Evolutionary conservation across 2,113 vertebrate species (phyloP), one percentile per base, ranked within the genome.

Genomic region (Aldabrachelys gigantea): DNA sequence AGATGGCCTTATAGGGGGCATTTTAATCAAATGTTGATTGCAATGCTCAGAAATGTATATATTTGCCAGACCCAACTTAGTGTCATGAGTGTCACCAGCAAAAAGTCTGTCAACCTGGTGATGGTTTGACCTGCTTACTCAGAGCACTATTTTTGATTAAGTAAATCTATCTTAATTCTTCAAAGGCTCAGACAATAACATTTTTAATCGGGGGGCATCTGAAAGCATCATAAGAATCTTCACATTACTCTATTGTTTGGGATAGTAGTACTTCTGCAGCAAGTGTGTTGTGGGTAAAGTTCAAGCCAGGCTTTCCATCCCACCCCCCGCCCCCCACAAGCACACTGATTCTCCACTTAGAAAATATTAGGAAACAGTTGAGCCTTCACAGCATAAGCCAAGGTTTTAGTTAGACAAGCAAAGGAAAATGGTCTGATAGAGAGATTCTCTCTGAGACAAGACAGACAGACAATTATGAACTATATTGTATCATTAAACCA

Each of bases 241-340:
- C 69, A 59, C 49, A 82, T 35, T 54, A 56, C 38, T 56, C 3
- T 4, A 25, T 12, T 35, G 72, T 89, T 85, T 83, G 52, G 83
- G 24, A 24, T 16, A 47, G 24, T 44, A 29, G 29, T 78, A 78
- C 41, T 5, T 38, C 19, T 29, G 41, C 29, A 80, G 27, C 7
- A 25, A 38, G 41, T 4, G 29, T 0, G 0, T 56, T 21, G 11
- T 31, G 76, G 11, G 69, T 35, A 80, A 24, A n/a, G 38, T 35
- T 90, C 47, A 86, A 91, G 17, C 52, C 27, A 82, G 65, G 9
- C 6, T 41, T 41, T 41, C 41, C 41, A 41, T 4, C 41, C 41
- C 41, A 41, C 41, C 41, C 41, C 41, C 41, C 4, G 41, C 41
- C 41, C 41, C 41, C 41, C 41, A 41, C 41, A 41, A 41, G 75